Evolutionary conservation across 2,888 invertebrate genomes (phyloP).

Genomic region (Herminia tarsipennalis): DNA sequence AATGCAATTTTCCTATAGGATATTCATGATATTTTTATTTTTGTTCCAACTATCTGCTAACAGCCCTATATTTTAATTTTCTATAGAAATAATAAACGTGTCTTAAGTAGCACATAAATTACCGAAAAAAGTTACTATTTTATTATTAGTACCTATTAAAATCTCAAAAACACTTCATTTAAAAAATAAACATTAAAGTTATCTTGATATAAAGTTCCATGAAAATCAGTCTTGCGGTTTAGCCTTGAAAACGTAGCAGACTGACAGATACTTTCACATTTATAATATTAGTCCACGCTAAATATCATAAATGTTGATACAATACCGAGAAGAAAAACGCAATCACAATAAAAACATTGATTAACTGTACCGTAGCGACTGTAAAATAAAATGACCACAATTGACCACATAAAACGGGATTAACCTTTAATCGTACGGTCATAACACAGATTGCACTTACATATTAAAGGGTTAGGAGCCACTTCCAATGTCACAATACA

Average conservation of each 20-base stretch:
- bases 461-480: constrained; percentile 32
- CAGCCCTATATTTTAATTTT: too few relatives aligned
- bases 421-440: constrained; percentile 23
- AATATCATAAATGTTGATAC: not conserved
- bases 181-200: too few relatives aligned
- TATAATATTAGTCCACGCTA: too few relatives aligned
- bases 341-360: constrained; percentile 10
- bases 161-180: too few relatives aligned
- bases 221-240: too few relatives aligned
- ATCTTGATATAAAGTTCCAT: too few relatives aligned
- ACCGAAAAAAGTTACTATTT: too few relatives aligned
- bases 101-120: not conserved
- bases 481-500: constrained; percentile 36
- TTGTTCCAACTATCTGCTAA: too few relatives aligned
- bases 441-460: constrained; percentile 19
- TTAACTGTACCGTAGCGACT: constrained; percentile 7
- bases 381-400: constrained; percentile 10
- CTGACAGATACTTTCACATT: too few relatives aligned
- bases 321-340: constrained; percentile 5
- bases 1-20: not conserved
- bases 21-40: not conserved
- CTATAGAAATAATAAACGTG: too few relatives aligned
- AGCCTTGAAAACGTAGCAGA: too few relatives aligned
- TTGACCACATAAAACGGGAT: constrained; percentile 8
- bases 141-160: too few relatives aligned